Base-by-base conservation (phyloP, 2,113 vertebrate genomes). In the Kryptolebias marmoratus region DNA sequence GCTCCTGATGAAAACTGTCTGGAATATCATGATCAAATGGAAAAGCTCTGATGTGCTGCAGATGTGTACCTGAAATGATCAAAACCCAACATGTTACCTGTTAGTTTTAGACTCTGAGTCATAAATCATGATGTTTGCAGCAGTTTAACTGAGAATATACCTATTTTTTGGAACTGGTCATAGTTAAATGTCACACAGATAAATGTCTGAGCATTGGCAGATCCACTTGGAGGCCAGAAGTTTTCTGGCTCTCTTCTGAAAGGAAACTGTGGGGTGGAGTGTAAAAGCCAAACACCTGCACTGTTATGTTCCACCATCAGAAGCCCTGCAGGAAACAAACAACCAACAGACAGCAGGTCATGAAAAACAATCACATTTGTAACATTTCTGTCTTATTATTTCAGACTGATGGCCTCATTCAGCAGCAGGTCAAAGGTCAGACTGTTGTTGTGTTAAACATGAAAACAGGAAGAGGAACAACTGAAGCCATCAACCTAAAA, bases 251-350 rank as follows among this genome's bases (percentile, higher is more conserved):
- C 27, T n/a, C 65, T 56, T 56, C 39, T 56, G 39, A 55, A 56
- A 11, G 65, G 65, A 27, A 56, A 56, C 16, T 45, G 39, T 31
- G 65, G 65, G 2, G 16, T 56, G 53, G 52, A 56, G 53, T 68
- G 65, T 56, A 68, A 45, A 15, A 68, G 52, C 64, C 64, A 67
- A 2, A 67, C 64, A 16, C 64, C 64, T 9, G 27, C 2, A 10
- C 1, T n/a, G 52, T n/a, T 1, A 18, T 2, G 3, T n/a, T 67
- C 27, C 6, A 56, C 11, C 64, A 67, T 67, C 39, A 67, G 10
- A 18, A 67, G n/a, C 39, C 52, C 64, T 67, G 64, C 4, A 16
- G 7, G 39, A 11, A 1, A 31, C 22, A 0, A 56, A 45, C 39
- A 56, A 11, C 22, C 22, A 22, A 22, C 22, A 22, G 22, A 22